Evolutionary conservation across 1,140 invertebrate genomes (phyloP).

Genomic region (Augochlora pura): DNA sequence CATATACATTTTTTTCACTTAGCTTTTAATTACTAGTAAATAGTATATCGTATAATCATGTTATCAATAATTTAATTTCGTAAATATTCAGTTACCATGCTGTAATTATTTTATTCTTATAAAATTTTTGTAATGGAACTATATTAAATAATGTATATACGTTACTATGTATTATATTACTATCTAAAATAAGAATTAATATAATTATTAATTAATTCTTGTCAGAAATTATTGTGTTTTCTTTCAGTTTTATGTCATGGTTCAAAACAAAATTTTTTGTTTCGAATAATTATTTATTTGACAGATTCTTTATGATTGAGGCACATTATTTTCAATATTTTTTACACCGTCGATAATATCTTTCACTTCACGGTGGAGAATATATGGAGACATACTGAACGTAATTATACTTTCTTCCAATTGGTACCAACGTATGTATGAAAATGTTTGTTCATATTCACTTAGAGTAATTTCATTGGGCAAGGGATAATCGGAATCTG

Average conservation of each 20-base stretch:
- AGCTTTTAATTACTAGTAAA: slow-evolving; percentile 34
- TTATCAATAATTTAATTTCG: slow-evolving; percentile 37
- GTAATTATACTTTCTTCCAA: slow-evolving; percentile 58
- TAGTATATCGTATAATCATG: slow-evolving; percentile 30
- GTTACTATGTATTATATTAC: slow-evolving; percentile 22
- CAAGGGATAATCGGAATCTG: slow-evolving; percentile 55
- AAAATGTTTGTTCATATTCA: slow-evolving; percentile 69
- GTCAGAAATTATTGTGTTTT: background rate
- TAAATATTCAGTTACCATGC: slow-evolving; percentile 34
- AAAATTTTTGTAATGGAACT: slow-evolving; percentile 41
- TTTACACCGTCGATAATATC: slow-evolving; percentile 16
- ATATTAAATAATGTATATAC: slow-evolving; percentile 31
- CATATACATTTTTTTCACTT: slow-evolving; percentile 14
- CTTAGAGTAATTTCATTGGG: slow-evolving; percentile 54
- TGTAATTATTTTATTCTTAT: slow-evolving; percentile 34
- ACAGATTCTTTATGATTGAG: background rate
- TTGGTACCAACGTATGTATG: slow-evolving; percentile 68
- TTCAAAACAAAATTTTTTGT: background rate
- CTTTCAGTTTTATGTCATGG: background rate
- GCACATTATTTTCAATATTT: slow-evolving; percentile 4
- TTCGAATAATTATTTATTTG: slow-evolving; percentile 16
- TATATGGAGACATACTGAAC: slow-evolving; percentile 37
- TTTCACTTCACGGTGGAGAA: slow-evolving; percentile 46
- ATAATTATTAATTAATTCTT: slow-evolving; percentile 7
- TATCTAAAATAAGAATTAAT: background rate